Evolutionary conservation across 1,140 invertebrate species (phyloP).

Genomic region (Leptopilina boulardi): DNA sequence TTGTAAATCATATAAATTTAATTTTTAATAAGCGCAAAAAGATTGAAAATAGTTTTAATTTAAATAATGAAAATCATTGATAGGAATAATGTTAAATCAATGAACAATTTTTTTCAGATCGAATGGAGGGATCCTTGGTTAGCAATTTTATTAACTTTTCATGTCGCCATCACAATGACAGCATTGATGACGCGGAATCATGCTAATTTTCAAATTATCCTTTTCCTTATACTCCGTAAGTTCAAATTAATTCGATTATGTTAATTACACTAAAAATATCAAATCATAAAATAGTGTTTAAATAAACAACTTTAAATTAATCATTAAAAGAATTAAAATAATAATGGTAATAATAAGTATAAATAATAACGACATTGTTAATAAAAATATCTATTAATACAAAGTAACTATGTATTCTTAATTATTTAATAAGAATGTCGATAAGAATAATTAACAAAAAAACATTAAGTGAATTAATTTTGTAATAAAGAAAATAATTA

Average conservation of each 20-base stretch:
- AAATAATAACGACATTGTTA: too few species aligned
- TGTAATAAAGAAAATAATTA: too few species aligned
- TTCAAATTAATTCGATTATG: constrained; percentile 59
- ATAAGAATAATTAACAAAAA: too few species aligned
- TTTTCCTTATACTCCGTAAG: constrained; percentile 89
- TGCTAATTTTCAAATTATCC: constrained; percentile 89
- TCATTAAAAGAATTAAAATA: constrained; percentile 16
- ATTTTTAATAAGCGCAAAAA: not conserved
- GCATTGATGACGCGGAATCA: constrained; percentile 89
- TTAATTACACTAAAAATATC: too few species aligned
- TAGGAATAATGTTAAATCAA: not conserved
- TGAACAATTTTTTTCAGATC: constrained; percentile 80
- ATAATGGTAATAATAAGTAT: too few species aligned
- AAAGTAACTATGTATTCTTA: too few species aligned
- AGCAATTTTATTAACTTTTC: constrained; percentile 84
- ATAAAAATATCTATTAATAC: too few species aligned
- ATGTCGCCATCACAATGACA: constrained; percentile 85
- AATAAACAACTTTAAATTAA: constrained; percentile 31
- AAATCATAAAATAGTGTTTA: constrained; percentile 37
- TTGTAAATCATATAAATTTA: too few species aligned
- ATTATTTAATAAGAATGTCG: too few species aligned
- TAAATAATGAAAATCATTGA: not conserved
- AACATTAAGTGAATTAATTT: too few species aligned
- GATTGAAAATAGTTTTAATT: not conserved
- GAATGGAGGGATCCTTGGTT: constrained; percentile 93